Percentiles rank a stretch among this genome's conserved stretches.
Conservation (phyloP, 2,113 vertebrate genomes). For the Nycticryphes semicollaris region DNA sequence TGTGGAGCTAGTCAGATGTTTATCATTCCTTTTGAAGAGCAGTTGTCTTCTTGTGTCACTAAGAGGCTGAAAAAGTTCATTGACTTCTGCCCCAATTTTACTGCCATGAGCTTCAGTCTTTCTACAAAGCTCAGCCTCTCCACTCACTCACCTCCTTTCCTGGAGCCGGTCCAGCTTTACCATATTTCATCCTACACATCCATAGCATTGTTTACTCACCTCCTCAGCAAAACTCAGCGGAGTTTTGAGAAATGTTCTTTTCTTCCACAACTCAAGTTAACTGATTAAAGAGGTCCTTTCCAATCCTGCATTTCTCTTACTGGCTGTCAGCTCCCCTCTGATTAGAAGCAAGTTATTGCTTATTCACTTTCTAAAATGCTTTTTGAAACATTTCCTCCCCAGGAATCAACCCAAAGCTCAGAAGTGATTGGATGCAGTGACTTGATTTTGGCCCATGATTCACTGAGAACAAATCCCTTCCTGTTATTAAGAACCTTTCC, state of each 20-base stretch:
- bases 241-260: not conserved
- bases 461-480: conserved; percentile 13
- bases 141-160: not conserved
- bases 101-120: not conserved
- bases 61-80: not conserved
- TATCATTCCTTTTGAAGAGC: not conserved
- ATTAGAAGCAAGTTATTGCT: conserved; percentile 13
- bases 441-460: conserved; percentile 9
- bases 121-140: not conserved
- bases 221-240: not conserved
- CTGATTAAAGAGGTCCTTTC: not conserved
- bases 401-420: not conserved
- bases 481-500: not conserved
- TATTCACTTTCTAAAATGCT: not conserved
- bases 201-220: not conserved
- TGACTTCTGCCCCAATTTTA: not conserved
- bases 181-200: not conserved
- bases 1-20: not conserved
- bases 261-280: not conserved
- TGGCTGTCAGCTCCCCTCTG: not conserved
- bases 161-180: not conserved
- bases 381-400: not conserved
- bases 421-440: not conserved
- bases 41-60: not conserved
- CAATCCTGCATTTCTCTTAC: not conserved